A percentile compares a stretch with the other conserved stretches of the same genome.
These are phyloP conservation scores for Oasisia sp. DNA, from an alignment of 2,888 invertebrate species.

Conservation along the genomic window DNA sequence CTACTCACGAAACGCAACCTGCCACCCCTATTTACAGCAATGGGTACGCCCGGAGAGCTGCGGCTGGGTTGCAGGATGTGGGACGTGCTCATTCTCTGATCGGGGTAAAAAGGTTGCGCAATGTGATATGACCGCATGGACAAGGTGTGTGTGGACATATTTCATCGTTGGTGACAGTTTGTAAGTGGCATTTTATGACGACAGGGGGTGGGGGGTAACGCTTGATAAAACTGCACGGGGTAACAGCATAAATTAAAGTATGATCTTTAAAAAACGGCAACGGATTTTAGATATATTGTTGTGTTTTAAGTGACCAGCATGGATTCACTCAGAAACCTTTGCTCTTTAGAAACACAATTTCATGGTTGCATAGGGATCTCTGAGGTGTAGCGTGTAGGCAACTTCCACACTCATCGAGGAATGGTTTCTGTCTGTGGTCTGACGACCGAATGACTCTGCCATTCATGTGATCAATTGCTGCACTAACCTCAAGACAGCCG, in stretches of 20 bases:
- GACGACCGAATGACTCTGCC: neutral
- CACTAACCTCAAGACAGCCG: neutral
- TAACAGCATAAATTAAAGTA: slow-evolving; percentile 6
- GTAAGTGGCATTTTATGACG: slow-evolving; percentile 1
- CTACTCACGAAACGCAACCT: neutral
- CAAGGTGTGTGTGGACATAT: neutral
- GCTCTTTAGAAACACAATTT: neutral
- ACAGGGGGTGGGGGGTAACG: neutral
- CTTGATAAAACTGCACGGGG: neutral
- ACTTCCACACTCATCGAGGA: neutral
- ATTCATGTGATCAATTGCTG: neutral
- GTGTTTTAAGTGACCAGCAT: neutral
- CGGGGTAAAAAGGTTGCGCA: neutral
- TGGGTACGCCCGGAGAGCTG: neutral
- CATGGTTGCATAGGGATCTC: neutral
- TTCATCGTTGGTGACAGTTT: neutral
- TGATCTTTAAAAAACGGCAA: neutral
- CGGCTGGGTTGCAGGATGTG: neutral
- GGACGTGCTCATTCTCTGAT: neutral
- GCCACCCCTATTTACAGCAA: neutral
- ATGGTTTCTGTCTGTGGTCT: slow-evolving; percentile 12
- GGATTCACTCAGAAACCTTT: neutral
- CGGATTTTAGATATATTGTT: neutral
- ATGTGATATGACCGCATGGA: slow-evolving; percentile 7
- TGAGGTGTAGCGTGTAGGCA: neutral